A percentile compares a stretch with the other conserved stretches of the same genome.
Conservation (phyloP, 2,888 invertebrate genomes). For the Polymixis lichenea region DNA sequence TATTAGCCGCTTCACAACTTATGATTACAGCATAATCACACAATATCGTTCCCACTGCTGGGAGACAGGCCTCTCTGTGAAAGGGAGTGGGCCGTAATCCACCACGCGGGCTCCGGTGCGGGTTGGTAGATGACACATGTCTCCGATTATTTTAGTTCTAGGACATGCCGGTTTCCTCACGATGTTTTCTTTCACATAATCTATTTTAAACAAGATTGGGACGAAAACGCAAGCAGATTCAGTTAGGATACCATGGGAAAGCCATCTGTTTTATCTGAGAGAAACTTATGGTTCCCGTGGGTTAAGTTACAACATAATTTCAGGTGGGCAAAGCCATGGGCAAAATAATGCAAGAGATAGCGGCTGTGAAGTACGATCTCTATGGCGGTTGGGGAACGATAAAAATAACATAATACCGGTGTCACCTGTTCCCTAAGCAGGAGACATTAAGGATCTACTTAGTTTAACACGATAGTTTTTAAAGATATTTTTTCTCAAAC, state of each 20-base stretch:
- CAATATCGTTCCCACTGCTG: too few species aligned
- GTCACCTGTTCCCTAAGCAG: slow-evolving; percentile 1
- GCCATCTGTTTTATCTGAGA: slow-evolving; percentile 48
- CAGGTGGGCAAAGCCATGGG: slow-evolving; percentile 45
- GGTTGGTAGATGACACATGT: too few species aligned
- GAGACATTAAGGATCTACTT: background rate
- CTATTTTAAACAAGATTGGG: background rate
- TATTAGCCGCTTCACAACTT: background rate
- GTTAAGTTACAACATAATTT: slow-evolving; percentile 52
- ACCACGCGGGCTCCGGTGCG: too few species aligned
- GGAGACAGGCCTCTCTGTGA: too few species aligned
- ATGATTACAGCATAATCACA: too few species aligned
- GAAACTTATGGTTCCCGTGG: slow-evolving; percentile 56
- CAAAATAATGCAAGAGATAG: slow-evolving; percentile 59
- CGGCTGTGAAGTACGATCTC: slow-evolving; percentile 27
- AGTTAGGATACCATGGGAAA: slow-evolving; percentile 37
- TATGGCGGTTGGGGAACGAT: slow-evolving; percentile 33
- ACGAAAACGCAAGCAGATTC: slow-evolving; percentile 8
- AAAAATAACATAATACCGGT: slow-evolving; percentile 35
- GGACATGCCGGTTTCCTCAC: too few species aligned
- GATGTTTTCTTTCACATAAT: too few species aligned
- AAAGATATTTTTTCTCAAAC: too few species aligned
- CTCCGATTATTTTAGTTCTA: too few species aligned
- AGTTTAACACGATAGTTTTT: background rate
- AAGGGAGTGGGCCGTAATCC: too few species aligned